A percentile compares a stretch with the other conserved stretches of the same genome.
Evolutionary conservation across 2,113 vertebrate genomes (phyloP).

Genomic region (Emydura subglobosa): DNA sequence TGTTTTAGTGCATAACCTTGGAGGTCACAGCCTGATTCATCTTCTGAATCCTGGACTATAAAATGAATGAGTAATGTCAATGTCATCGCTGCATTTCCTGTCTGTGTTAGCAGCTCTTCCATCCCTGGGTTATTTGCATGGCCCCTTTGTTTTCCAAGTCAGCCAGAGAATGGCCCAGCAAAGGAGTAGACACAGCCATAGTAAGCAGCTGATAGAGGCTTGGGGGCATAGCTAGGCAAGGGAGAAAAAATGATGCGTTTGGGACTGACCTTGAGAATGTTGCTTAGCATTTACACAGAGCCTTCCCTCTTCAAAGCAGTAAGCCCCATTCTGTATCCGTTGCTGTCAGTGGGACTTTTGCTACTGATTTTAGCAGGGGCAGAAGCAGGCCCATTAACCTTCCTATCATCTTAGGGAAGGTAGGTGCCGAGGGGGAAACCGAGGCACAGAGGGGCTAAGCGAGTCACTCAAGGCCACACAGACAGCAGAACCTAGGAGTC

Average conservation of each 20-base stretch:
- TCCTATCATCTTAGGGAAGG: not conserved
- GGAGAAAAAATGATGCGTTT: not conserved
- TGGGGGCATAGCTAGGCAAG: not conserved
- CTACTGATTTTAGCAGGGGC: not conserved
- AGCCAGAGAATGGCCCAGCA: not conserved
- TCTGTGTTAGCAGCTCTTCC: not conserved
- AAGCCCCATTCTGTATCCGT: not conserved
- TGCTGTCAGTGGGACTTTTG: not conserved
- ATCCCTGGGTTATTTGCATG: not conserved
- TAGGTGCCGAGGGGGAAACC: not conserved
- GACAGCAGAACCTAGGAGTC: not conserved
- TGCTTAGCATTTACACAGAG: not conserved
- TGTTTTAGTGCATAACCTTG: not conserved
- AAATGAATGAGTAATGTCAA: not conserved
- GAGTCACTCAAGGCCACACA: not conserved
- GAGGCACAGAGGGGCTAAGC: not conserved
- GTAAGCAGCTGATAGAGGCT: not conserved
- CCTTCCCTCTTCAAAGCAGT: not conserved
- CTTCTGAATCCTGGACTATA: not conserved
- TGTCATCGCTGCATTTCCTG: not conserved
- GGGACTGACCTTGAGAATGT: not conserved
- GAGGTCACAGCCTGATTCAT: not conserved
- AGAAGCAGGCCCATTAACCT: not conserved
- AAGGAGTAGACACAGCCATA: not conserved
- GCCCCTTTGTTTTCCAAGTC: not conserved